phyloP scores from a whole-genome alignment of 2,113 vertebrate species.

The Urocolius indicus region DNA sequence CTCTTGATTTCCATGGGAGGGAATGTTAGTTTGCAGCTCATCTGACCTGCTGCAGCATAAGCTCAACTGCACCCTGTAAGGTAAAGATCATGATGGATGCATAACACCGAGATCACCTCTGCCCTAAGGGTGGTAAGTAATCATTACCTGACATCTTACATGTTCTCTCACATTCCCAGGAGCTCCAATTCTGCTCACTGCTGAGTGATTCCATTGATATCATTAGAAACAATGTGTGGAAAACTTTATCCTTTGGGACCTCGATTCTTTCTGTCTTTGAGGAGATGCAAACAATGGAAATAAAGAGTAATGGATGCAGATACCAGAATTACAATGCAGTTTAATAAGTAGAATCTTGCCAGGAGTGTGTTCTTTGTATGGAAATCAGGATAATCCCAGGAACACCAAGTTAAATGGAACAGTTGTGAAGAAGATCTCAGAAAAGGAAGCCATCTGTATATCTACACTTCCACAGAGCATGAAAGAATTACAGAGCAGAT shows the following conservation, averaged over 20 bases:
- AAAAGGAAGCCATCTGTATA: not conserved
- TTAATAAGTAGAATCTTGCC: not conserved
- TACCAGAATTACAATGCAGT: not conserved
- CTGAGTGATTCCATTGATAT: not conserved
- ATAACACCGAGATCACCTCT: not conserved
- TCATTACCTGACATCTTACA: not conserved
- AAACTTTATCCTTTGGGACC: conserved; percentile 1
- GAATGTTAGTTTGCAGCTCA: not conserved
- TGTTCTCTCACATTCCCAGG: not conserved
- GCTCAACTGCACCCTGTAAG: not conserved
- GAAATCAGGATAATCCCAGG: conserved; percentile 29
- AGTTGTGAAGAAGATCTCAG: not conserved
- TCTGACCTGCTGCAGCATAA: not conserved
- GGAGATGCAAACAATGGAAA: conserved; percentile 2
- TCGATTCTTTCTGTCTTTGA: not conserved
- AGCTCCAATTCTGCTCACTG: not conserved
- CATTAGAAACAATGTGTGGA: not conserved
- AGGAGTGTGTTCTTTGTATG: not conserved
- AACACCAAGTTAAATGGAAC: not conserved
- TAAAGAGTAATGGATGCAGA: not conserved
- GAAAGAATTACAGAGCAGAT: not conserved
- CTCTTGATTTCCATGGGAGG: not conserved
- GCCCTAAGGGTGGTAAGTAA: not conserved
- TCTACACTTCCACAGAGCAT: not conserved
- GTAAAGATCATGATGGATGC: not conserved